Evolutionary conservation across 2,888 invertebrate genomes (phyloP).

Genomic region (Mesorhabditis spiculigera): DNA sequence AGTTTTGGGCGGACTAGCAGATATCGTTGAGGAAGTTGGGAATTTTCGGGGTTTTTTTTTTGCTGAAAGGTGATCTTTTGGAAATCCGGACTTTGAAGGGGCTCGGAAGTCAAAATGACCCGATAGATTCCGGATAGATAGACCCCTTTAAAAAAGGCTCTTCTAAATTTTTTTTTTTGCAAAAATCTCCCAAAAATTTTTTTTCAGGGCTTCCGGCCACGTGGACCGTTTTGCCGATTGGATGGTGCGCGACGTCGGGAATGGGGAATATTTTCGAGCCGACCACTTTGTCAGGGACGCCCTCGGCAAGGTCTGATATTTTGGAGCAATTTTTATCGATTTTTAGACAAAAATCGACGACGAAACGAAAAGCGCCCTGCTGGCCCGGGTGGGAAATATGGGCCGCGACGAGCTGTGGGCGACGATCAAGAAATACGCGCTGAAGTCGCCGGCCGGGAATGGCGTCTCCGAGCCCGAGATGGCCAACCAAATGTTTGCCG

Average conservation of each 20-base stretch:
- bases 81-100: too few species aligned
- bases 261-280: conserved; percentile 90
- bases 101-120: too few species aligned
- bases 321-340: conserved; percentile 61
- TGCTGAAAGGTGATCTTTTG: too few species aligned
- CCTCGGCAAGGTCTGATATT: conserved; percentile 11
- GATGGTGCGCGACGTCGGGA: conserved; percentile 94
- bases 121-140: too few species aligned
- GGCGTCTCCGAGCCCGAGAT: conserved; percentile 88
- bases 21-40: too few species aligned
- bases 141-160: too few species aligned
- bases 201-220: conserved; percentile 84
- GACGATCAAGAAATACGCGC: conserved; percentile 59
- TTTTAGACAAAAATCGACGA: conserved; percentile 66
- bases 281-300: conserved; percentile 85
- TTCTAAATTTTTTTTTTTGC: neutral
- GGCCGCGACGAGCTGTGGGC: conserved; percentile 69
- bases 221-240: conserved; percentile 96
- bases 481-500: conserved; percentile 97
- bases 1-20: too few species aligned
- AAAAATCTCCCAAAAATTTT: too few species aligned
- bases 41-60: too few species aligned
- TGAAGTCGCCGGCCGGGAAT: conserved; percentile 90
- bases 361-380: neutral
- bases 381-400: conserved; percentile 72